A percentile compares a stretch with the other conserved stretches of the same genome.
phyloP scores from a whole-genome alignment of 2,888 invertebrate species.

The Lepidocyrtoides sp. region DNA sequence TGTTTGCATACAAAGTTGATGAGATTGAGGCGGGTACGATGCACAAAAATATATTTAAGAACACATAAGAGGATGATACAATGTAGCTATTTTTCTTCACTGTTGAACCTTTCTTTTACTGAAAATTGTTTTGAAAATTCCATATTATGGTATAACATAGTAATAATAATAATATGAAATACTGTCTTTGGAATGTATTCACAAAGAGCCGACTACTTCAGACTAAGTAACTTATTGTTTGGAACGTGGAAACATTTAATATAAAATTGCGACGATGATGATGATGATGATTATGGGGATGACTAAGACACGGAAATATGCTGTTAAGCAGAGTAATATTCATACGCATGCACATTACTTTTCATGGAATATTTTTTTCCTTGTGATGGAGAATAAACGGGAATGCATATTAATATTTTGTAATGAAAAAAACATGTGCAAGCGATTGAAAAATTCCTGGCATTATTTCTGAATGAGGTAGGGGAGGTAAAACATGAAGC shows the following conservation, averaged over 20 bases:
- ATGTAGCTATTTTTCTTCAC: not conserved
- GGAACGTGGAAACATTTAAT: conserved; percentile 64
- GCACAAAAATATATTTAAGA: not conserved
- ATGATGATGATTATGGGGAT: conserved; percentile 49
- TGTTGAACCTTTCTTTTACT: not conserved
- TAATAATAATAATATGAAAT: not conserved
- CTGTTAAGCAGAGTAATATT: conserved; percentile 25
- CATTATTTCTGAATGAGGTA: not conserved
- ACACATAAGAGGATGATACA: conserved; percentile 19
- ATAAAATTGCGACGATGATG: conserved; percentile 41
- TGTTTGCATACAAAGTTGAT: conserved; percentile 29
- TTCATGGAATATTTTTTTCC: conserved; percentile 42
- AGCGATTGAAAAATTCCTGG: conserved; percentile 13
- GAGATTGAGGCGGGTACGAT: conserved; percentile 42
- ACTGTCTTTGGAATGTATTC: not conserved
- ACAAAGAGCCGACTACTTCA: conserved; percentile 50
- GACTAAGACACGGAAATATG: conserved; percentile 73
- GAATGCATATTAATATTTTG: not conserved
- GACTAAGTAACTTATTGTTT: not conserved
- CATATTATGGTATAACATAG: conserved; percentile 39
- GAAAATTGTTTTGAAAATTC: conserved; percentile 59
- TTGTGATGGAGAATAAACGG: not conserved
- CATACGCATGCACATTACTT: not conserved
- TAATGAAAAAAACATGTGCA: not conserved
- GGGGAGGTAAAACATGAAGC: not conserved